phyloP scores from a whole-genome alignment of 2,888 invertebrate species.

The Pegoplata infirma region DNA sequence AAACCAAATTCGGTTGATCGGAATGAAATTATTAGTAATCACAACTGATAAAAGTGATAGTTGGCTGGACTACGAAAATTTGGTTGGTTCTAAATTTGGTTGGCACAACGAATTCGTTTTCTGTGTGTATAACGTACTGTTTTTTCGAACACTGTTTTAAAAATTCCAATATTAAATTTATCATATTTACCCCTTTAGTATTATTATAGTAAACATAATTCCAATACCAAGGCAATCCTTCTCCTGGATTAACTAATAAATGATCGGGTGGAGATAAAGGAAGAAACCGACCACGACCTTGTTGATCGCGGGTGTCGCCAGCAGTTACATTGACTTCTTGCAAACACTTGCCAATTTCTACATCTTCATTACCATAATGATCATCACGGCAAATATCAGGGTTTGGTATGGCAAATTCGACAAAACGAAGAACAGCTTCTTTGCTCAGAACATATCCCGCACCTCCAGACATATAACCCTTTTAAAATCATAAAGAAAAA shows the following conservation, averaged over 20 bases:
- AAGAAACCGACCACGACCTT: constrained; percentile 94
- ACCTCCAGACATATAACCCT: too few species aligned
- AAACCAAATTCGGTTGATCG: too few species aligned
- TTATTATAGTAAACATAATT: constrained; percentile 96
- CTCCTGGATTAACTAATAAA: constrained; percentile 91
- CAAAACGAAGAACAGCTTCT: constrained; percentile 87
- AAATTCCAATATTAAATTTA: background rate
- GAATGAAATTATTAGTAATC: too few species aligned
- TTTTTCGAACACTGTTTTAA: too few species aligned
- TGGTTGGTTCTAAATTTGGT: too few species aligned
- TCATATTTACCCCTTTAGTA: constrained; percentile 82
- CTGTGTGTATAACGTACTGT: too few species aligned
- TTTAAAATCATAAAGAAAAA: constrained; percentile 86
- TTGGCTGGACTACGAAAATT: too few species aligned
- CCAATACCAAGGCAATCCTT: constrained; percentile 96
- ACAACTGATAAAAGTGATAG: too few species aligned
- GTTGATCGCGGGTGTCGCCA: constrained; percentile 85
- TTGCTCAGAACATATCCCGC: constrained; percentile 97
- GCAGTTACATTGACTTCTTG: too few species aligned
- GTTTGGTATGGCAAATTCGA: constrained; percentile 85
- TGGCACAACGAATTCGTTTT: too few species aligned
- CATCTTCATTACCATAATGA: constrained; percentile 78
- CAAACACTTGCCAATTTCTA: too few species aligned
- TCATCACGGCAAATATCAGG: constrained; percentile 79
- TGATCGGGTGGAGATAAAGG: constrained; percentile 97